A percentile compares a stretch with the other conserved stretches of the same genome.
Evolutionary conservation across 37 sponge, comb jelly and placozoan genomes (phyloP).

Genomic region (Beroe ovata): DNA sequence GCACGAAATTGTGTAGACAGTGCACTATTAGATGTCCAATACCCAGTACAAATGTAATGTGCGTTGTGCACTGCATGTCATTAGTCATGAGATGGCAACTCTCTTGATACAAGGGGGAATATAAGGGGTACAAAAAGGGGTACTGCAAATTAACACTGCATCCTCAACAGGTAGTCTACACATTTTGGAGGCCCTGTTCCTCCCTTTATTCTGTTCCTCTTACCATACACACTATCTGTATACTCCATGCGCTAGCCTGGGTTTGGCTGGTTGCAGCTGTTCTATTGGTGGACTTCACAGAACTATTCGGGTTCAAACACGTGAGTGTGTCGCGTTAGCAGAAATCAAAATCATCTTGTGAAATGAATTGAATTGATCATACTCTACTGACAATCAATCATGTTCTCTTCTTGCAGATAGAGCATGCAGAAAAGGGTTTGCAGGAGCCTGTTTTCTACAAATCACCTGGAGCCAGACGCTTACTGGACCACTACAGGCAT

Average conservation of each 20-base stretch:
- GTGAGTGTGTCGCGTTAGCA: too few species aligned
- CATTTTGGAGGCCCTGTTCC: background rate
- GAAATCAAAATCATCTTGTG: too few species aligned
- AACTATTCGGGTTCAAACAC: constrained; percentile 52
- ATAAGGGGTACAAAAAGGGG: too few species aligned
- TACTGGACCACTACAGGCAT: constrained; percentile 35
- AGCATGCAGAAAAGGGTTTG: constrained; percentile 1
- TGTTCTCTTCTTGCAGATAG: background rate
- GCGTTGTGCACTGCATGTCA: too few species aligned
- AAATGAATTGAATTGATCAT: too few species aligned
- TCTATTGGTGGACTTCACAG: constrained; percentile 5
- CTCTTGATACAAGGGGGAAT: too few species aligned
- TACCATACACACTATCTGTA: background rate
- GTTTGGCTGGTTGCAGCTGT: constrained; percentile 23
- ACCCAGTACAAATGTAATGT: too few species aligned
- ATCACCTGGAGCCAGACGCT: background rate
- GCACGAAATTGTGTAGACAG: too few species aligned
- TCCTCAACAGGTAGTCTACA: background rate
- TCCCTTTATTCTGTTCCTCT: constrained; percentile 5
- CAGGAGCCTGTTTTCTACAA: constrained; percentile 30
- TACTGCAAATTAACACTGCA: too few species aligned
- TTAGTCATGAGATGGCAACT: too few species aligned
- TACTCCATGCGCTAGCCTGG: constrained; percentile 7
- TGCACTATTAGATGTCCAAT: too few species aligned
- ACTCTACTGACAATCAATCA: too few species aligned